Base-by-base conservation (phyloP, 1,140 invertebrate genomes). In the Dendrolimus punctatus region DNA sequence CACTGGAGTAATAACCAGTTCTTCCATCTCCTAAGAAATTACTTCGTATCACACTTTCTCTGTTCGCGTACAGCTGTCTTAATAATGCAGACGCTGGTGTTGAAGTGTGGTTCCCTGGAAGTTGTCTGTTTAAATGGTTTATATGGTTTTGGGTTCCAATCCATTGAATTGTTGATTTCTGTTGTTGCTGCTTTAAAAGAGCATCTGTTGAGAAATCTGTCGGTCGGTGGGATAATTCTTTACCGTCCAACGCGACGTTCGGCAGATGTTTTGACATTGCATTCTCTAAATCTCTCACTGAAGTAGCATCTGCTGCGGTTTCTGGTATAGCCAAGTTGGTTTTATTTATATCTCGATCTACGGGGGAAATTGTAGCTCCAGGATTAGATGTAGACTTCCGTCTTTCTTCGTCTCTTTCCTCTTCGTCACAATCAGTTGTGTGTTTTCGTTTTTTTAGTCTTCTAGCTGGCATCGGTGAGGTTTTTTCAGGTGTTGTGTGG, bases 201-300 rank as follows among this genome's bases (percentile, higher is more conserved):
- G 95, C 92, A 73, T 96, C 95, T 0, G 95, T 93, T 56, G 95
- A 96, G 71, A 96, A 96, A 71, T 96, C 95, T 0, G 95, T 94
- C 0, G 93, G 92, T 63, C 93, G 89, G 63, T 94, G 91, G 5
- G 91, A 87, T 49, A 90, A 91, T 63, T 87, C 90, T 47, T 92
- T 88, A 5, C 88, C 80, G 58, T 85, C 85, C 54, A 88, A 60
- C 5, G 78, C 73, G 3, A 90, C 87, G 5, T 90, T 89, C 0
- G 96, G 96, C 43, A 98, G 86, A 87, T 98, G 96, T 76, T 98
- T 97, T 23, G 96, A 97, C 96, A 98, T 99, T 8, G 95, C 96
- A 68, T 97, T 95, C 81, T 99, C 96, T 58, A 98, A 87, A 68
- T 98, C 96, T 77, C 96, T 96, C 0, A 97, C 95, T 0, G 94